phyloP scores from a whole-genome alignment of 2,797 vertebrate species.

The Capromys pilorides region DNA sequence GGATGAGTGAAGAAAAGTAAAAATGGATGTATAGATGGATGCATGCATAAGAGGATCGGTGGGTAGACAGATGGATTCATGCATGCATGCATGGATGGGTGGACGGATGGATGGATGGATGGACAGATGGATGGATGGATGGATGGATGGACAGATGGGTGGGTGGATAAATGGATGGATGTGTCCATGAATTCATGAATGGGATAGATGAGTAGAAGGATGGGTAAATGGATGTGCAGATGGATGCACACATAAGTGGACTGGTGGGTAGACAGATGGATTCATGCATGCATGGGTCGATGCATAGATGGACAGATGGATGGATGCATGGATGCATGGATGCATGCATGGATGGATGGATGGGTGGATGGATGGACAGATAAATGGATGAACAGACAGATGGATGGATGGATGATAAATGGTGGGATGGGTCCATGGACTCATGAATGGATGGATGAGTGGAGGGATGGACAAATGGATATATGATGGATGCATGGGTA shows the following conservation, averaged over 20 bases:
- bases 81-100: background rate
- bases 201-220: no score
- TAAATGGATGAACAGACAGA: no score
- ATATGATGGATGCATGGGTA: background rate
- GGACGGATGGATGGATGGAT: background rate
- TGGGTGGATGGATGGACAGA: background rate
- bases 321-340: no score
- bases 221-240: fast-evolving
- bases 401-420: background rate
- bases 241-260: fast-evolving
- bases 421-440: background rate
- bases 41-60: background rate
- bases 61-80: background rate
- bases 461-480: background rate
- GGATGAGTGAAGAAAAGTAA: no score
- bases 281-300: background rate
- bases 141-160: background rate
- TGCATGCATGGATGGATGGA: no score
- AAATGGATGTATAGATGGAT: no score
- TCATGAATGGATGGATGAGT: background rate
- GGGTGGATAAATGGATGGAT: no score
- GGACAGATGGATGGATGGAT: background rate
- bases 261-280: fast-evolving
- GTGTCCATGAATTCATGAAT: background rate
- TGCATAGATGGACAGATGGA: background rate